phyloP scores from a whole-genome alignment of 2,797 vertebrate species.

The Sardinella longiceps region DNA sequence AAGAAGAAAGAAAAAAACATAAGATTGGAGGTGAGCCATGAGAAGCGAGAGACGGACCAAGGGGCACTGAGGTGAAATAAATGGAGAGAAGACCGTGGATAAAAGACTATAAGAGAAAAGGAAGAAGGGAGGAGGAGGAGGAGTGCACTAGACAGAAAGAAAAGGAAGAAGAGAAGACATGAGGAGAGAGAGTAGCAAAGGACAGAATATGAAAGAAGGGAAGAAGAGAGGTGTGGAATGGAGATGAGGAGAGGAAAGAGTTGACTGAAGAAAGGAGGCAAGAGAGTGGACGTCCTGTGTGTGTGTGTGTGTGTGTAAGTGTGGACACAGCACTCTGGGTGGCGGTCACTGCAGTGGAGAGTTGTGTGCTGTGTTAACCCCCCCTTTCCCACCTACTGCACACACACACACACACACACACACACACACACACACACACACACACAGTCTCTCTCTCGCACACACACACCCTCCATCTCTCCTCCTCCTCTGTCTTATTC shows the following conservation, averaged over 20 bases:
- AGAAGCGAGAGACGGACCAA: background rate
- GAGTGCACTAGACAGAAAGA: background rate
- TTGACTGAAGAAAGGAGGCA: background rate
- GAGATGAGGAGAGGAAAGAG: background rate
- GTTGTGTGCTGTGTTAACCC: background rate
- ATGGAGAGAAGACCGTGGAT: background rate
- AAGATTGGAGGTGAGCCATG: background rate
- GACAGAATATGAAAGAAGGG: background rate
- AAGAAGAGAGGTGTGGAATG: background rate
- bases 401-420: too few relatives aligned
- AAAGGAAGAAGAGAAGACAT: background rate
- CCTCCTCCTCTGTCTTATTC: slow-evolving; percentile 27
- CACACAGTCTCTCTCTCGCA: too few relatives aligned
- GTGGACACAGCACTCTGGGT: background rate
- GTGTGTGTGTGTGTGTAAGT: background rate
- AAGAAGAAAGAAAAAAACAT: background rate
- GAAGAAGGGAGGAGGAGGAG: background rate
- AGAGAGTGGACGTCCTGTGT: background rate
- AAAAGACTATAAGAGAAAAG: background rate
- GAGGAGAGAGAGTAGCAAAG: background rate
- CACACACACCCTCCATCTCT: background rate
- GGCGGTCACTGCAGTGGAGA: background rate
- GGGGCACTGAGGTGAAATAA: background rate
- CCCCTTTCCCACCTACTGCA: too few relatives aligned
- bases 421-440: too few relatives aligned